Evolutionary conservation across 1,140 invertebrate genomes (phyloP), one percentile per base, ranked within the genome.

Genomic region (Drosophila tani): DNA sequence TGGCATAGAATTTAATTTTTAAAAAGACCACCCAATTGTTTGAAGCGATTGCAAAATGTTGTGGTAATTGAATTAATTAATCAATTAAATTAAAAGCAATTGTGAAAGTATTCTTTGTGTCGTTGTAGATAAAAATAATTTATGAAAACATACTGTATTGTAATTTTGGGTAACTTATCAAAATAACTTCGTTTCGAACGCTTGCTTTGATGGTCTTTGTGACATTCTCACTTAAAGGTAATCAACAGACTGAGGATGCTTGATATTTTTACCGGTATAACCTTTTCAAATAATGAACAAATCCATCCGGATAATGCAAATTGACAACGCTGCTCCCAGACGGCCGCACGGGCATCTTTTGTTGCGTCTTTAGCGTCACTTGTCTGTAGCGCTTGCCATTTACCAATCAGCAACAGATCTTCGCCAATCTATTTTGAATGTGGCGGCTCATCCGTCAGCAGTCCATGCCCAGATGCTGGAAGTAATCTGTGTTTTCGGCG

Each of bases 371-470:
- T 46, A 43, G 41, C 27, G 41, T 57, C 68, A 46, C 49, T 70
- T 70, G 65, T 70, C 68, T 58, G 81, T 50, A 65, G 65, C 59
- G 27, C 49, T 69, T 40, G 43, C 27, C 67, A 66, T 69, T 88
- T 83, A 69, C 80, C 82, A 80, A 83, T 83, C 66, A 77, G 73
- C 78, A 53, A 87, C 76, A 88, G 73, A 63, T 86, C 73, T 74
- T 77, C 59, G 67, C 84, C 67, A 86, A 66, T 83, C 81, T 86
- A 83, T 86, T 88, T 88, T 80, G 64, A 79, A 88, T 80, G 70
- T 38, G 68, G 46, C 53, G 75, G 67, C 76, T 63, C 73, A 80
- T 87, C 84, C 76, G 77, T 88, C 83, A 87, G 56, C 83, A 65
- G 76, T 71, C 77, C 63, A 9, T 40, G 21, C 45, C 47, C 17